A percentile compares a stretch with the other conserved stretches of the same genome.
Evolutionary conservation across 35 echinoderm and acorn worm genomes (phyloP).

Genomic region (Apostichopus californicus): DNA sequence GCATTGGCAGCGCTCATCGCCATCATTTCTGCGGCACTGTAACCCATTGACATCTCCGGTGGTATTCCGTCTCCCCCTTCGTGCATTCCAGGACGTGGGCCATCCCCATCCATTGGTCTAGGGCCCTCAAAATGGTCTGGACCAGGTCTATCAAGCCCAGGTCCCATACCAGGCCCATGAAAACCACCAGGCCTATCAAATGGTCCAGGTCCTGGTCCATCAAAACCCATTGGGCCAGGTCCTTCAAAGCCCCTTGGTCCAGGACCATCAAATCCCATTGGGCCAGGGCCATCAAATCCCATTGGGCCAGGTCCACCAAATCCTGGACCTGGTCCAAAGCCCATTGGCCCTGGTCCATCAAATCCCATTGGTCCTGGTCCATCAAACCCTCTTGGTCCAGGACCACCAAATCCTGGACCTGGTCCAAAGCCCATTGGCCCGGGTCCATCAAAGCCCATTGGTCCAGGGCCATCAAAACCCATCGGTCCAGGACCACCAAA

Average conservation of each 20-base stretch:
- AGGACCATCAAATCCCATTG: slow-evolving; percentile 31
- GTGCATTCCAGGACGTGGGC: neutral
- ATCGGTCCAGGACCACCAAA: neutral
- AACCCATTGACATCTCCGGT: neutral
- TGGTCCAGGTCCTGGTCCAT: neutral
- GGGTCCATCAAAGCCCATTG: too few species aligned
- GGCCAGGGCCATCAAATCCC: slow-evolving; percentile 11
- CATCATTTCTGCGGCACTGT: neutral
- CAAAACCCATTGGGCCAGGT: slow-evolving; percentile 36
- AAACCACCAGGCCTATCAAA: neutral
- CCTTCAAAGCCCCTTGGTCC: neutral
- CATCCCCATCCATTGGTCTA: slow-evolving; percentile 2
- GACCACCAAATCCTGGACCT: slow-evolving; percentile 40
- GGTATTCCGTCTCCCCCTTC: neutral
- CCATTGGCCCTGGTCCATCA: slow-evolving; percentile 31
- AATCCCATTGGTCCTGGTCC: slow-evolving; percentile 35
- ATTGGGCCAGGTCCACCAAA: slow-evolving; percentile 23
- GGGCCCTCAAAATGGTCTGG: slow-evolving; percentile 35
- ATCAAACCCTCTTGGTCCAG: slow-evolving; percentile 32
- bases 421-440: slow-evolving; percentile 7
- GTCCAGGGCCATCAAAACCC: neutral
- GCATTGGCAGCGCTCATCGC: neutral
- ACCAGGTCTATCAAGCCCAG: slow-evolving; percentile 21
- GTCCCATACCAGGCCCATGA: neutral
- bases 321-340: slow-evolving; percentile 31